These are phyloP conservation scores for Psittacula echo DNA, from an alignment of 2,797 vertebrate genomes.

Conservation along the genomic window DNA sequence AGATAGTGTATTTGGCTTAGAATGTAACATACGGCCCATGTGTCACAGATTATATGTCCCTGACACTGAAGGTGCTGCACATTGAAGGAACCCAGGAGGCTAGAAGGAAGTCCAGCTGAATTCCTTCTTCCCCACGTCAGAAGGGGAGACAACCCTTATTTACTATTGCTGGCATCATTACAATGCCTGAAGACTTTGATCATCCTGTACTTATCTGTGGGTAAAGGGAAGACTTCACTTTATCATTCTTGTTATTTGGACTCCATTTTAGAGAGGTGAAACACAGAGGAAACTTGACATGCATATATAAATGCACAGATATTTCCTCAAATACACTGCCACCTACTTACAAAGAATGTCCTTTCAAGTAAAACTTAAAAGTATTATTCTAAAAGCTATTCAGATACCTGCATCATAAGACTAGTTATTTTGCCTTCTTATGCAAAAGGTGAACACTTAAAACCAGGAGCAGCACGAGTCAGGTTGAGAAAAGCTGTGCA, in stretches of 20 bases:
- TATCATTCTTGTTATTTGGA: neutral
- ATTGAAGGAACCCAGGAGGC: neutral
- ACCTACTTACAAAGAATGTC: neutral
- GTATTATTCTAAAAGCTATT: neutral
- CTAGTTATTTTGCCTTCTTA: neutral
- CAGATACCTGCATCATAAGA: neutral
- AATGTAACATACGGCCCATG: neutral
- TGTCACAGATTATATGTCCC: neutral
- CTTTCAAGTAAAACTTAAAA: neutral
- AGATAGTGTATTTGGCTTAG: neutral
- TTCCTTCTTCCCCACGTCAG: neutral
- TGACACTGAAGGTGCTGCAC: neutral
- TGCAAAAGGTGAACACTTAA: neutral
- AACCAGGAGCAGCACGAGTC: neutral
- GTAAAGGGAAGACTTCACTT: neutral
- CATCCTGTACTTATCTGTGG: neutral
- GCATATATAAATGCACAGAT: neutral
- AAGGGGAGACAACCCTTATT: neutral
- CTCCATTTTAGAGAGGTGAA: neutral
- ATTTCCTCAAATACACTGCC: neutral
- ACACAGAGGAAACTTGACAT: neutral
- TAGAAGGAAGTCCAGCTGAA: neutral
- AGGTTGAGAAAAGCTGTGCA: neutral
- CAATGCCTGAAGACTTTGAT: neutral
- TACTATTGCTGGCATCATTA: neutral